Base-by-base conservation (phyloP, 2,113 vertebrate genomes). In the Callorhinus ursinus region DNA sequence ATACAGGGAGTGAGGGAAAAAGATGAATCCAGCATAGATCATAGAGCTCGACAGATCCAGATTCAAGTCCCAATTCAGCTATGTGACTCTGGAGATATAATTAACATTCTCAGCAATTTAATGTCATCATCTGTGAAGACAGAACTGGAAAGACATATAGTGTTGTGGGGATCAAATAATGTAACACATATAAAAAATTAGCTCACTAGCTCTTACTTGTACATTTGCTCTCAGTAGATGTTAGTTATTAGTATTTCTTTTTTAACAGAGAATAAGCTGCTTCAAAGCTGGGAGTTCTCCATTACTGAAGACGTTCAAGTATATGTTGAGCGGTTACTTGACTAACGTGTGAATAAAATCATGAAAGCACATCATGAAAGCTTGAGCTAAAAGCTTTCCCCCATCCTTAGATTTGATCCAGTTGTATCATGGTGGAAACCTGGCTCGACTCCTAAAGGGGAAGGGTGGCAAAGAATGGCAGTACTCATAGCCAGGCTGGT, bases 351-450 rank as follows among this genome's bases (percentile, higher is more conserved):
- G 59, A 63, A 28, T 2, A 5, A 46, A n/a, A 28, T 31, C 59
- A 11, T 7, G 16, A 28, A 53, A 67, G 22, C 13, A 2, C 7
- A 14, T 39, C 53, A 2, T 0, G 10, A 36, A 55, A 46, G 33
- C 79, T 69, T 26, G 59, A 63, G 3, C 31, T 28, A 4, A n/a
- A n/a, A n/a, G n/a, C 33, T 67, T 71, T 76, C 10, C 55, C 13
- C 21, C 4, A 0, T 31, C 24, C 76, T 53, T n/a, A 12, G 13
- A n/a, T 46, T 1, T 1, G 74, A 21, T 28, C 36, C 1, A 5
- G 8, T 10, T 0, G 26, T 26, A 7, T 39, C 26, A 1, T 3
- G 26, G 28, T 31, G 39, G 33, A 67, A 42, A 51, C 7, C 1
- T 5, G 2, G 49, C 42, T 36, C n/a, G 5, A 0, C 49, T 89